A percentile compares a stretch with the other conserved stretches of the same genome.
phyloP scores from a whole-genome alignment of 2,888 invertebrate genomes.

The Acrocyrtus sp. region DNA sequence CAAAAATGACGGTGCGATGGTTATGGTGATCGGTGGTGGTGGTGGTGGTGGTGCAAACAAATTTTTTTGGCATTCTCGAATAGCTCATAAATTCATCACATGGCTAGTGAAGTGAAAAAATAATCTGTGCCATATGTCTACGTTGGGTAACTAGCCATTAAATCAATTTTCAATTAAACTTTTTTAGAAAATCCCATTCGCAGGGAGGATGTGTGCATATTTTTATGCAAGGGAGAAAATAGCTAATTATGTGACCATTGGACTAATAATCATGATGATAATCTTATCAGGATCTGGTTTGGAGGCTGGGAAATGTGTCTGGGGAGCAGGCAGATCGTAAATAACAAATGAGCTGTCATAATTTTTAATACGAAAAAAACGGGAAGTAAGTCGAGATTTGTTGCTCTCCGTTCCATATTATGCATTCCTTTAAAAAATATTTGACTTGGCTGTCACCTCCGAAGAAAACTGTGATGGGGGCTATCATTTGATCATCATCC shows the following conservation, averaged over 20 bases:
- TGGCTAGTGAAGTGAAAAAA: not conserved
- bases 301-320: no score
- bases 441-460: constrained; percentile 8
- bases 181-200: no score
- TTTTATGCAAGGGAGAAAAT: no score
- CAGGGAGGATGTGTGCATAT: no score
- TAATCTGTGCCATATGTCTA: constrained; percentile 18
- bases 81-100: constrained; percentile 38
- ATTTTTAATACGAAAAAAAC: constrained; percentile 18
- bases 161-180: constrained; percentile 44
- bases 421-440: no score
- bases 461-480: no score
- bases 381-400: not conserved
- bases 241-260: no score
- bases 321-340: constrained; percentile 26
- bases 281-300: constrained; percentile 18
- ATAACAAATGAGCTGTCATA: constrained; percentile 38
- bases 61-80: constrained; percentile 28
- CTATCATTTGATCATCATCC: no score
- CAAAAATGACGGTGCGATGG: no score
- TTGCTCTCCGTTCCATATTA: not conserved
- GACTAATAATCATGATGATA: no score
- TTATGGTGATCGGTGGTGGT: no score
- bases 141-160: constrained; percentile 17
- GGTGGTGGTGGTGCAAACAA: no score